Evolutionary conservation across 2,888 invertebrate genomes (phyloP).

Genomic region (Coelinius sp.): DNA sequence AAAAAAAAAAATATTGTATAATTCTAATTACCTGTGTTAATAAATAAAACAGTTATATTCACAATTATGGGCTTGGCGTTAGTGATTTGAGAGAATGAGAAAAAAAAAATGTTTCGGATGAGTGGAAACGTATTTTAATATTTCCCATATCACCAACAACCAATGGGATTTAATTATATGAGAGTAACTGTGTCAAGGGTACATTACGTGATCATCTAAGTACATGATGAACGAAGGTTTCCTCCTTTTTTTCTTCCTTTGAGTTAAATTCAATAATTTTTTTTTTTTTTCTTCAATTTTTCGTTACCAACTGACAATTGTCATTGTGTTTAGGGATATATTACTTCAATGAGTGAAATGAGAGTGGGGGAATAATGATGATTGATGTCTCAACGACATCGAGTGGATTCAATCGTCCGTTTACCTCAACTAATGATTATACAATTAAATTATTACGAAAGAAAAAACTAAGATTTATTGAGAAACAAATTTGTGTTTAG

Average conservation of each 20-base stretch:
- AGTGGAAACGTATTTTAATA: slow-evolving; percentile 1
- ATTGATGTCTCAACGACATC: slow-evolving; percentile 6
- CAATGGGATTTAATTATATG: slow-evolving; percentile 31
- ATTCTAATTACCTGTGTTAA: slow-evolving; percentile 8
- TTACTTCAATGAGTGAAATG: background rate
- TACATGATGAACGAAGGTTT: slow-evolving; percentile 29
- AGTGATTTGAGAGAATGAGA: background rate
- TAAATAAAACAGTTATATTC: slow-evolving; percentile 7
- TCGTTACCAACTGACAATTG: background rate
- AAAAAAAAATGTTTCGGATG: slow-evolving; percentile 1
- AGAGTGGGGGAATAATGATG: background rate
- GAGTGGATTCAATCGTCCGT: slow-evolving; percentile 16
- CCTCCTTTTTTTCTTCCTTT: slow-evolving; percentile 2
- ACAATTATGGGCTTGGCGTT: background rate
- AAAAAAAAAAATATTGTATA: slow-evolving; percentile 12
- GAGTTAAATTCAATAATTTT: background rate
- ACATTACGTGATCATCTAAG: slow-evolving; percentile 45
- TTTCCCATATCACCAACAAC: background rate
- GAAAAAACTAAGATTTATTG: background rate
- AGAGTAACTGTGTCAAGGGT: slow-evolving; percentile 48
- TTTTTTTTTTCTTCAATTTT: background rate
- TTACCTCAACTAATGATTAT: slow-evolving; percentile 17
- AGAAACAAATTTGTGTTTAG: too few species aligned
- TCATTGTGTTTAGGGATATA: background rate
- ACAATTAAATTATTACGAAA: slow-evolving; percentile 2